A percentile compares a stretch with the other conserved stretches of the same genome.
phyloP scores from a whole-genome alignment of 2,113 vertebrate species.

The Megaceryle torquata region DNA sequence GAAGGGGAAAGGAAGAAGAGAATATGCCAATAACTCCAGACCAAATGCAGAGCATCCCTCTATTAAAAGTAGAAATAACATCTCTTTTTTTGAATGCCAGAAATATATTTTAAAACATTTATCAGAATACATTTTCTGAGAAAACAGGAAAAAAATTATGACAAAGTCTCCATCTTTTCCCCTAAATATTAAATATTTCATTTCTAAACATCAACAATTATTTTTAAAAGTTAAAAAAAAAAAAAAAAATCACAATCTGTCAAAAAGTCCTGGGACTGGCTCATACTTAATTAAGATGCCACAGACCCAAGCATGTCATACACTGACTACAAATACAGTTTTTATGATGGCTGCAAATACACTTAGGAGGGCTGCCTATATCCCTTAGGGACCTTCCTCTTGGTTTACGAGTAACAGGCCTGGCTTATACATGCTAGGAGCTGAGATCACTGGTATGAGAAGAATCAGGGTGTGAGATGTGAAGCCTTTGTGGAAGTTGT shows the following conservation, averaged over 20 bases:
- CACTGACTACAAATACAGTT: neutral
- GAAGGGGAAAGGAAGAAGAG: neutral
- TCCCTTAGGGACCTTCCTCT: neutral
- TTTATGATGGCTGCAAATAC: neutral
- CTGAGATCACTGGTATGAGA: neutral
- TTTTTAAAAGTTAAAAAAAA: neutral
- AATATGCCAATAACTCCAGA: neutral
- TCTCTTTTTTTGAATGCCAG: neutral
- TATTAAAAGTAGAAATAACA: neutral
- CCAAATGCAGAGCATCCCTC: neutral
- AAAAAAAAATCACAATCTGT: neutral
- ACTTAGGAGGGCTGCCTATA: neutral
- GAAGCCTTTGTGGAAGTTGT: neutral
- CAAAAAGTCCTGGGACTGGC: neutral
- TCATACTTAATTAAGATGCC: neutral
- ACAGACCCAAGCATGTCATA: neutral
- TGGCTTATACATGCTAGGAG: neutral
- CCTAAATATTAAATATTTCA: neutral
- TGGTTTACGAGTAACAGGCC: neutral
- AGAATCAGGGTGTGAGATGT: neutral
- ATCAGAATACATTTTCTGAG: neutral
- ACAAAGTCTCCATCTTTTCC: neutral
- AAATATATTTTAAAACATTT: neutral
- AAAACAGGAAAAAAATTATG: fast-evolving
- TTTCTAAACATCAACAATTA: neutral